A percentile compares a stretch with the other conserved stretches of the same genome.
These are phyloP conservation scores for Hydrocynus forskahlii DNA, from an alignment of 2,797 vertebrate genomes.

Conservation along the genomic window DNA sequence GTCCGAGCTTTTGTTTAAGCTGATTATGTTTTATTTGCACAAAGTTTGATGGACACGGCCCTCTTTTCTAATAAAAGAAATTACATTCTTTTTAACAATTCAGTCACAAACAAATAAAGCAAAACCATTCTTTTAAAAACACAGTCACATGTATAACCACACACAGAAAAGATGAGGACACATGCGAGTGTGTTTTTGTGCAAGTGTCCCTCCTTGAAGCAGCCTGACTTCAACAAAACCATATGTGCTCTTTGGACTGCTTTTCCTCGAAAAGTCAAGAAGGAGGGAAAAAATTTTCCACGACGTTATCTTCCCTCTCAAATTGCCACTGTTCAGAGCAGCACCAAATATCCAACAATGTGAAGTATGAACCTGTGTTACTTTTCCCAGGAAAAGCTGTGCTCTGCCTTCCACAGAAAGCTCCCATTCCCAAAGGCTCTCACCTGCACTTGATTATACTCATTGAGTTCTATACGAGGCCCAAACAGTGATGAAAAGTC, in stretches of 20 bases:
- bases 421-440: slow-evolving; percentile 14
- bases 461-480: background rate
- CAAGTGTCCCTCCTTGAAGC: slow-evolving; percentile 32
- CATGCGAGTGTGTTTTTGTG: slow-evolving; percentile 46
- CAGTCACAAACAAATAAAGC: slow-evolving; percentile 36
- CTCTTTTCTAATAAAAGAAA: slow-evolving; percentile 43
- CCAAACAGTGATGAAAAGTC: background rate
- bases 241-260: slow-evolving; percentile 67
- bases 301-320: slow-evolving; percentile 58
- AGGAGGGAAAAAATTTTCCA: slow-evolving; percentile 68
- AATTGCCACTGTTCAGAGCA: slow-evolving; percentile 51
- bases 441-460: background rate
- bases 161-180: slow-evolving; percentile 25
- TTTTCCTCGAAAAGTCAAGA: slow-evolving; percentile 55
- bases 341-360: slow-evolving; percentile 50
- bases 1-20: slow-evolving; percentile 27
- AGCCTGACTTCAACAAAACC: slow-evolving; percentile 65
- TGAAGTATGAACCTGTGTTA: slow-evolving; percentile 47
- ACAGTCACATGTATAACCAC: slow-evolving; percentile 40
- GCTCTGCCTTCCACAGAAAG: slow-evolving; percentile 23
- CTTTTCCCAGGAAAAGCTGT: slow-evolving; percentile 60
- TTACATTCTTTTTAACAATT: slow-evolving; percentile 40
- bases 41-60: slow-evolving; percentile 14
- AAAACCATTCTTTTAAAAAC: slow-evolving; percentile 23
- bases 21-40: slow-evolving; percentile 40